Evolutionary conservation across 2,113 vertebrate genomes (phyloP), one percentile per base, ranked within the genome.

Genomic region (Malurus alboscapulatus): DNA sequence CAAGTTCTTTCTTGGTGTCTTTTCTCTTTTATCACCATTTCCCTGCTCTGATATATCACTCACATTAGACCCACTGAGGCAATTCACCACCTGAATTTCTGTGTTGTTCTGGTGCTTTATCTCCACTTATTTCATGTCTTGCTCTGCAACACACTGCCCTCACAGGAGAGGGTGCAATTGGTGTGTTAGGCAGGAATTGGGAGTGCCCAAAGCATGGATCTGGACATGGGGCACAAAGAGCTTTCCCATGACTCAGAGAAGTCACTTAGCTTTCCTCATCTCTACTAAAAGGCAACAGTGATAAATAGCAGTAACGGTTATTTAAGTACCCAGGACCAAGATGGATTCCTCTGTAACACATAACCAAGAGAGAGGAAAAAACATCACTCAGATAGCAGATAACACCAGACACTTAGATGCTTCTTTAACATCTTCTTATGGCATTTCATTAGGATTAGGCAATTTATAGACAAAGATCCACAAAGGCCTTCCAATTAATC

Each of bases 331-430:
- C 59, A 54, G 75, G 30, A 68, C 10, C 30, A 45, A 65, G 45
- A 78, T 5, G 32, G 45, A 84, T 50, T 79, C 38, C n/a, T 68
- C 54, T 5, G 5, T 4, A 62, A 47, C 0, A 0, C 12, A 11
- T 17, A 66, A 38, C 8, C 1, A 5, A 90, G 29, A 81, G 5
- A 85, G 24, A 81, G 7, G 6, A 75, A 74, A 85, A 77, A 25
- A 2, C 15, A 69, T 12, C 63, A 50, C 38, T 42, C 40, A 54
- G 20, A 48, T 2, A 66, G n/a, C 58, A 69, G 45, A 18, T 27
- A 84, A 87, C 6, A 78, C 32, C 53, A 75, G 29, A 47, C 62
- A 54, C 44, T 63, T 67, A 72, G 36, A 82, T 36, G 62, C 12
- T 61, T 45, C 72, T 78, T 2, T 59, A 66, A 50, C 42, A 44